These are phyloP conservation scores for Scaptomyza hsui DNA, from an alignment of 1,140 invertebrate genomes.

Conservation along the genomic window DNA sequence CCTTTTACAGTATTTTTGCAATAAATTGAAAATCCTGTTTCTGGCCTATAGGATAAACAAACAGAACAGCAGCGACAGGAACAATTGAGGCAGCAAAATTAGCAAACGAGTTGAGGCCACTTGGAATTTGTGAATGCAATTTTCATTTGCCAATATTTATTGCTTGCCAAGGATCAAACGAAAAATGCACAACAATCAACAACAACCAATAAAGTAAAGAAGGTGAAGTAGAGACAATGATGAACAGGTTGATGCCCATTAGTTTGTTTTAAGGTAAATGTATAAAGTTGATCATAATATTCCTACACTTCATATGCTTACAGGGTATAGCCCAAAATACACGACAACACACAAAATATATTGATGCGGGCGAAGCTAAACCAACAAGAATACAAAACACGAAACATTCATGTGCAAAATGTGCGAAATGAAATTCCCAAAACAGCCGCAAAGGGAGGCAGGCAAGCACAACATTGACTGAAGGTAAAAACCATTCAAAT, in stretches of 20 bases:
- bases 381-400: constrained; percentile 23
- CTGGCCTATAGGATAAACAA: constrained; percentile 18
- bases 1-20: neutral
- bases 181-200: constrained; percentile 28
- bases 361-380: neutral
- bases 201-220: neutral
- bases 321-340: constrained; percentile 1
- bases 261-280: neutral
- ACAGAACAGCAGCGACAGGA: constrained; percentile 18
- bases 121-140: constrained; percentile 39
- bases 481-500: constrained; percentile 13
- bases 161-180: constrained; percentile 35
- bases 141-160: constrained; percentile 50
- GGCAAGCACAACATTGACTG: neutral
- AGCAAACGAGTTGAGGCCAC: constrained; percentile 23
- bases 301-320: neutral
- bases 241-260: neutral
- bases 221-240: neutral
- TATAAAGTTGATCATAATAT: neutral
- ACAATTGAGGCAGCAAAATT: constrained; percentile 38
- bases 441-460: constrained; percentile 17
- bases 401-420: constrained; percentile 31
- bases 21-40: constrained; percentile 9
- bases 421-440: constrained; percentile 38
- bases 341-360: constrained; percentile 7